Conservation (phyloP, 2,797 vertebrate genomes). For the Coccyzus lansbergi region DNA sequence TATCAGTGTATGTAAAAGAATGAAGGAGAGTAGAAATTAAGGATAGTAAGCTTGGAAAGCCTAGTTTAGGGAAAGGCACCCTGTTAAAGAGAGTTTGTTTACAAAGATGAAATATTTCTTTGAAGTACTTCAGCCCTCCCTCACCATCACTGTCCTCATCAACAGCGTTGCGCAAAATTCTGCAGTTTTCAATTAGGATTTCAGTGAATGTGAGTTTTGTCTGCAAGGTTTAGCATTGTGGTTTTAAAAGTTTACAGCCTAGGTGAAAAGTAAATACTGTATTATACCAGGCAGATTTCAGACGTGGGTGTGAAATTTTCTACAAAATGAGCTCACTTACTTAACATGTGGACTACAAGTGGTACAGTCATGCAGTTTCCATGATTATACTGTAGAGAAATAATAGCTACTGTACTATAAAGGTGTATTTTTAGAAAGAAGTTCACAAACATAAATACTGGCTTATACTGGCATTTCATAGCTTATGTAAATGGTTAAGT, state of each 20-base stretch:
- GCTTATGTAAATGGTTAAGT: neutral
- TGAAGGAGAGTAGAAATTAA: neutral
- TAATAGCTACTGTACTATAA: neutral
- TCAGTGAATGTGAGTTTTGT: constrained; percentile 45
- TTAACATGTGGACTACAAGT: neutral
- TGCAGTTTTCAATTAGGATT: neutral
- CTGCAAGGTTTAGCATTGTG: neutral
- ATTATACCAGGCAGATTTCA: constrained; percentile 6
- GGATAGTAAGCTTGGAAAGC: neutral
- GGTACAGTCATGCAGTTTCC: constrained; percentile 1
- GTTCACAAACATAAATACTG: neutral
- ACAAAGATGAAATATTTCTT: neutral
- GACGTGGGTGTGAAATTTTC: neutral
- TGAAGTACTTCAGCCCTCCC: neutral
- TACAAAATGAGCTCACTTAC: constrained; percentile 43
- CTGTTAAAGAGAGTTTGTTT: neutral
- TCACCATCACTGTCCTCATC: neutral
- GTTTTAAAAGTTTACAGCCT: constrained; percentile 41
- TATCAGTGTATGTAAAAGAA: neutral
- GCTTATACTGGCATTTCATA: neutral
- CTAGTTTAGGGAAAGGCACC: neutral
- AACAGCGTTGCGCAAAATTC: neutral
- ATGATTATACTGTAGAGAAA: neutral
- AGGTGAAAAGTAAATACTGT: constrained; percentile 34
- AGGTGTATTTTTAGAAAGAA: constrained; percentile 29